These are phyloP conservation scores for Acrobasis suavella DNA, from an alignment of 2,888 invertebrate genomes.

Conservation along the genomic window DNA sequence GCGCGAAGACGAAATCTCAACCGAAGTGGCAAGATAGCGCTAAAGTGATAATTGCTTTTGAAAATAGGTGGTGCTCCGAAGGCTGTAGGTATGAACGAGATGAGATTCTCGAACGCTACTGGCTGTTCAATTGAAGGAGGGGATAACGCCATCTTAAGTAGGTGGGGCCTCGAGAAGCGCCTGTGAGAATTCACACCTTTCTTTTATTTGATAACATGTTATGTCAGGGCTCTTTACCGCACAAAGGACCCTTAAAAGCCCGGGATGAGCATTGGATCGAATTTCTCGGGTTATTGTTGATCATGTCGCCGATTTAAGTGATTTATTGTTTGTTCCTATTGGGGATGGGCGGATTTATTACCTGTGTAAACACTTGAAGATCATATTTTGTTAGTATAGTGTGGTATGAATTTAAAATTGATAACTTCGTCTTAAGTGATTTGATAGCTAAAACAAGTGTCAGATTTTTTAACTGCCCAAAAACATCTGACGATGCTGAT, in stretches of 20 bases:
- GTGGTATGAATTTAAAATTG: not conserved
- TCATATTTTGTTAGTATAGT: slow-evolving; percentile 4
- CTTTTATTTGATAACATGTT: slow-evolving; percentile 81
- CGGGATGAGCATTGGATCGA: slow-evolving; percentile 73
- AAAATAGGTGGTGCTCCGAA: slow-evolving; percentile 74
- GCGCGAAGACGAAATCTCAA: slow-evolving; percentile 44
- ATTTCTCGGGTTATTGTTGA: slow-evolving; percentile 74
- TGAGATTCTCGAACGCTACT: slow-evolving; percentile 67
- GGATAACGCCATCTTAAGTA: slow-evolving; percentile 78
- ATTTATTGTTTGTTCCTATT: slow-evolving; percentile 56
- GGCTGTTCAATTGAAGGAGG: slow-evolving; percentile 60
- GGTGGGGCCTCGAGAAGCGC: slow-evolving; percentile 68
- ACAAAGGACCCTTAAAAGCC: slow-evolving; percentile 80
- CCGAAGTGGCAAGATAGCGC: slow-evolving; percentile 46
- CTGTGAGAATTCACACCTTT: slow-evolving; percentile 82
- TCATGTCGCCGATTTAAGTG: slow-evolving; percentile 72
- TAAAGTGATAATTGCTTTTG: slow-evolving; percentile 74
- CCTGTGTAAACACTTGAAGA: slow-evolving; percentile 1
- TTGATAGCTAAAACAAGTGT: too few relatives aligned
- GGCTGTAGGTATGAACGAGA: slow-evolving; percentile 71
- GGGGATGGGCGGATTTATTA: slow-evolving; percentile 17
- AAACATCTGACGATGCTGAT: too few relatives aligned
- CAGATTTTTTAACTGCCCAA: too few relatives aligned
- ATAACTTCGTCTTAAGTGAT: not conserved
- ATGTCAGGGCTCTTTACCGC: slow-evolving; percentile 77